Evolutionary conservation across 2,888 invertebrate genomes (phyloP).

Genomic region (Neuroscelio doddi): DNA sequence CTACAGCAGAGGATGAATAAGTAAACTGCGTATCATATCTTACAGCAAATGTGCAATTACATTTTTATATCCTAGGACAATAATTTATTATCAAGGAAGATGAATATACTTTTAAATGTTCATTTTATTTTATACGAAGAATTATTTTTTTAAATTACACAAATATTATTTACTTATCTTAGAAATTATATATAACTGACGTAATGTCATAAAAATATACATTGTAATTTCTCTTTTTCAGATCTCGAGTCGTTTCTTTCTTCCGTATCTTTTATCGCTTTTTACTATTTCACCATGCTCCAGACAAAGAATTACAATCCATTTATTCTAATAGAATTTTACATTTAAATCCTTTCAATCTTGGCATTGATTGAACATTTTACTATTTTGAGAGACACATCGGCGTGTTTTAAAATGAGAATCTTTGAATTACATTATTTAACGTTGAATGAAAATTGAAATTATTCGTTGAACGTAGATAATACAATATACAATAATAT

Average conservation of each 20-base stretch:
- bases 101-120: background rate
- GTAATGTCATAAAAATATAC: too few relatives aligned
- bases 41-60: background rate
- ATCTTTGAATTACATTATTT: background rate
- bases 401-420: background rate
- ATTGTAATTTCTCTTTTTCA: too few relatives aligned
- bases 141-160: too few relatives aligned
- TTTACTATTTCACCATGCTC: background rate
- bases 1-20: constrained; percentile 5
- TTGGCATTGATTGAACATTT: background rate
- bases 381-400: background rate
- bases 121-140: too few relatives aligned
- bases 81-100: background rate
- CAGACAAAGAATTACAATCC: constrained; percentile 8
- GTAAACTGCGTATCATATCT: background rate
- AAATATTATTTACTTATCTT: too few relatives aligned
- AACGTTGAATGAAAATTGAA: background rate
- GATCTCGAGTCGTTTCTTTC: background rate
- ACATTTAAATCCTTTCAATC: constrained; percentile 11
- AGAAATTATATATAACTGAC: too few relatives aligned
- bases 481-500: too few relatives aligned
- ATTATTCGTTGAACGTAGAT: too few relatives aligned
- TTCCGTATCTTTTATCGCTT: background rate
- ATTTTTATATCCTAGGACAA: background rate
- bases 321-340: constrained; percentile 8